Percentiles rank a stretch among this genome's conserved stretches.
These are phyloP conservation scores for Drosophila rufa DNA, from an alignment of 1,140 invertebrate species.

Conservation along the genomic window DNA sequence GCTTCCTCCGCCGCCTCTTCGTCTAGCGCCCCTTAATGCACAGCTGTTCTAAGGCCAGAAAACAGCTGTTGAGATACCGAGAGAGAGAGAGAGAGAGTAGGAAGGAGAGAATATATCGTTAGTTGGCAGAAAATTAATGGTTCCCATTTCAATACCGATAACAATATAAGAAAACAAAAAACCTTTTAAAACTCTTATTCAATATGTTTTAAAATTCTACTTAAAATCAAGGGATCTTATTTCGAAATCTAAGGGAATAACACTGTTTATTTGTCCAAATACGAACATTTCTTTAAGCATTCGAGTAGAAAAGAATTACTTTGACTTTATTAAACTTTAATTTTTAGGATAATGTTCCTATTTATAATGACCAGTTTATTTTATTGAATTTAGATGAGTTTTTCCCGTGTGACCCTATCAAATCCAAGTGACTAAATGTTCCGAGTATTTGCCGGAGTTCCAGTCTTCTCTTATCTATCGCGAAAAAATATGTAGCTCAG, in stretches of 20 bases:
- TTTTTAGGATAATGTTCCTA: neutral
- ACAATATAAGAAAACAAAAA: no score
- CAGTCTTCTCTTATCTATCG: constrained; percentile 54
- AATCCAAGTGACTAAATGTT: constrained; percentile 45
- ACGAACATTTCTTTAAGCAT: no score
- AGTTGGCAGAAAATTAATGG: neutral
- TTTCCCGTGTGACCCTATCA: neutral
- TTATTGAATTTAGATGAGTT: no score
- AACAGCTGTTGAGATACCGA: constrained; percentile 53
- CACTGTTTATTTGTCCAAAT: no score
- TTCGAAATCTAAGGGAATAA: no score
- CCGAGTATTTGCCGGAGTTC: constrained; percentile 20
- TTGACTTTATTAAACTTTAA: neutral
- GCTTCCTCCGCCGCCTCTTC: constrained; percentile 18
- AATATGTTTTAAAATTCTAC: no score
- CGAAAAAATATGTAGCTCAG: constrained; percentile 28
- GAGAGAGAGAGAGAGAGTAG: neutral
- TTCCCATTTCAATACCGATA: neutral
- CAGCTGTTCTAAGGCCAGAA: constrained; percentile 52
- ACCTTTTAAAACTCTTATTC: no score
- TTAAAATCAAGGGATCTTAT: no score
- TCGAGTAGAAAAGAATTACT: neutral
- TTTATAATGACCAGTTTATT: neutral
- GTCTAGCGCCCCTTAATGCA: constrained; percentile 23
- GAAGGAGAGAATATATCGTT: constrained; percentile 9